Percentiles rank a stretch among this genome's conserved stretches.
Conservation (phyloP, 2,797 vertebrate species). For the Siniperca obscura region DNA sequence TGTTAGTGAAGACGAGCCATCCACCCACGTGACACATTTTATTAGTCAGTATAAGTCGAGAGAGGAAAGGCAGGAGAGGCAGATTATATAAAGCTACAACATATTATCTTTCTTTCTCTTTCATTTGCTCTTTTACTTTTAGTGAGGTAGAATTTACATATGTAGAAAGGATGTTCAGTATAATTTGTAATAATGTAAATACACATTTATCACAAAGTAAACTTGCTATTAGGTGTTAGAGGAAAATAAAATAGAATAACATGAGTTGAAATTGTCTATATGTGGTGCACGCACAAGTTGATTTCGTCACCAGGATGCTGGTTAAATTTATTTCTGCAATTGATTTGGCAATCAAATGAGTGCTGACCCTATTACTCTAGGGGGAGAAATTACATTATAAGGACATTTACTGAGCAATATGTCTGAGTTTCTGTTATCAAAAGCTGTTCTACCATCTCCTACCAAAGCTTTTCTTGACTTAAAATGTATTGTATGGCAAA, state of each 20-base stretch:
- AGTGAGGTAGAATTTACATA: not conserved
- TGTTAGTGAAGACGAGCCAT: not conserved
- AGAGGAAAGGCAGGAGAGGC: slow-evolving; percentile 1
- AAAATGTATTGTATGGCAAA: not conserved
- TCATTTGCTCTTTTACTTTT: not conserved
- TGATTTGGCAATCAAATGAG: not conserved
- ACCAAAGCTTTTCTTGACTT: not conserved
- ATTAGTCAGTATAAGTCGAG: slow-evolving; percentile 2
- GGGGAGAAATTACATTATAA: not conserved
- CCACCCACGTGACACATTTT: slow-evolving; percentile 26
- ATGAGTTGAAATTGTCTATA: not conserved
- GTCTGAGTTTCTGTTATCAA: not conserved
- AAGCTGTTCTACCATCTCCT: not conserved
- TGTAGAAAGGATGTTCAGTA: not conserved
- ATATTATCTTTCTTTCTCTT: not conserved
- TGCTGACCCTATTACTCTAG: not conserved
- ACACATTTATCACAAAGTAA: not conserved
- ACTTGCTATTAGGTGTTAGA: not conserved
- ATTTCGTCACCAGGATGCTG: not conserved
- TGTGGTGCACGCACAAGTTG: not conserved
- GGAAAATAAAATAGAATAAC: not conserved
- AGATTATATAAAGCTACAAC: slow-evolving; percentile 18
- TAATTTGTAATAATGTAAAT: not conserved
- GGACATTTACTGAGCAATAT: not conserved
- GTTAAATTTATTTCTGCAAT: not conserved